Base-by-base conservation (phyloP, 1,140 invertebrate genomes). In the Antheraea pernyi region DNA sequence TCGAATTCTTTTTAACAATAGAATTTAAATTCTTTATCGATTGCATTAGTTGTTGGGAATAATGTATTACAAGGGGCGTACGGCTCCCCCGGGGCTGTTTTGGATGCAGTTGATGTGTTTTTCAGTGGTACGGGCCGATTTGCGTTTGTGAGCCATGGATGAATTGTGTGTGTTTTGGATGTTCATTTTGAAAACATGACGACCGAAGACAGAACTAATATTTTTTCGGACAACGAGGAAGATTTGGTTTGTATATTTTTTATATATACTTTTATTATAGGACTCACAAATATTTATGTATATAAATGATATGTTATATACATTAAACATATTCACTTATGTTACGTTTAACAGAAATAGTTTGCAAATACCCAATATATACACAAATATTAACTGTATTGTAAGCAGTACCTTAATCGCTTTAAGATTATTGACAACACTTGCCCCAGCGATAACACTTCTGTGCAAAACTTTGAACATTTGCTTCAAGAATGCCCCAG, bases 211-310 rank as follows among this genome's bases (percentile, higher is more conserved):
- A 74, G 83, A 78, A 81, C 77, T 30, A 91, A 89, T 65, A 89
- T 91, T 73, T 90, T 91, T 73, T 70, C 86, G 0, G 89, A 91
- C 53, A 86, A 91, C 64, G 88, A 91, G 73, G 89, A 91, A 79
- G 89, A 91, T 63, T 76, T 91, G 88, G 89, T 91, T 75, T 81
- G 89, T 77, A 65, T 63, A 48, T 46, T 19, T 19, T 46, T 65
- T 19, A 19, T 42, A 42, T 60, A 37, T 18, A n/a, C 63, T 42
- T 22, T 59, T 59, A 36, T 37, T 66, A 2, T 30, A 30, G 4
- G 4, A 30, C 22, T 30, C n/a, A n/a, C n/a, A n/a, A n/a, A n/a
- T n/a, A n/a, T n/a, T n/a, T n/a, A n/a, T n/a, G n/a, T n/a, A n/a
- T n/a, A n/a, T n/a, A n/a, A n/a, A n/a, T n/a, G n/a, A n/a, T n/a